A percentile compares a stretch with the other conserved stretches of the same genome.
Conservation (phyloP, 2,113 vertebrate species). For the Nettapus auritus region DNA sequence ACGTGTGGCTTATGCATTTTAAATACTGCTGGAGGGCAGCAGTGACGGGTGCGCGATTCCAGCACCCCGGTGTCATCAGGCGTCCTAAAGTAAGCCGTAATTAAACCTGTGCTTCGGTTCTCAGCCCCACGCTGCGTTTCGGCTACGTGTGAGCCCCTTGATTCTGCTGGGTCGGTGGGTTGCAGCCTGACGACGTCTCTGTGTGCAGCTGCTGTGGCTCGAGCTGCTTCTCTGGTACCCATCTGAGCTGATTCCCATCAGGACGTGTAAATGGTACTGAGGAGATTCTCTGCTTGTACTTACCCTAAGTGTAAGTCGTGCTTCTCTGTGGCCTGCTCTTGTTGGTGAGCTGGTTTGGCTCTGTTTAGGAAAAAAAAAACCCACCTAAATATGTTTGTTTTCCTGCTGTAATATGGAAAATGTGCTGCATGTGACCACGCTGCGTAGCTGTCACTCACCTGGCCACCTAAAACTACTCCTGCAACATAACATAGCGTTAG, state of each 20-base stretch:
- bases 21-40: neutral
- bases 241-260: neutral
- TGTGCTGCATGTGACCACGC: neutral
- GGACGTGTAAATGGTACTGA: neutral
- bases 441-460: neutral
- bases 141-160: fast-evolving
- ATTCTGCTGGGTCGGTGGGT: neutral
- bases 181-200: neutral
- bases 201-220: neutral
- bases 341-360: neutral
- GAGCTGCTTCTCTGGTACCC: neutral
- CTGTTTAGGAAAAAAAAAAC: neutral
- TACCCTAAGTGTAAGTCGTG: neutral
- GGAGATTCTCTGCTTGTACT: neutral
- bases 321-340: neutral
- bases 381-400: neutral
- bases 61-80: neutral
- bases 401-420: neutral
- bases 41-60: neutral
- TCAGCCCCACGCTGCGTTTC: neutral
- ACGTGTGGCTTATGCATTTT: neutral
- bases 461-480: neutral
- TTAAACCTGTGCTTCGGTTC: neutral
- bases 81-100: neutral
- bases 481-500: neutral